Conservation (phyloP, 1,140 invertebrate genomes). For the Zeugodacus cucurbitae region DNA sequence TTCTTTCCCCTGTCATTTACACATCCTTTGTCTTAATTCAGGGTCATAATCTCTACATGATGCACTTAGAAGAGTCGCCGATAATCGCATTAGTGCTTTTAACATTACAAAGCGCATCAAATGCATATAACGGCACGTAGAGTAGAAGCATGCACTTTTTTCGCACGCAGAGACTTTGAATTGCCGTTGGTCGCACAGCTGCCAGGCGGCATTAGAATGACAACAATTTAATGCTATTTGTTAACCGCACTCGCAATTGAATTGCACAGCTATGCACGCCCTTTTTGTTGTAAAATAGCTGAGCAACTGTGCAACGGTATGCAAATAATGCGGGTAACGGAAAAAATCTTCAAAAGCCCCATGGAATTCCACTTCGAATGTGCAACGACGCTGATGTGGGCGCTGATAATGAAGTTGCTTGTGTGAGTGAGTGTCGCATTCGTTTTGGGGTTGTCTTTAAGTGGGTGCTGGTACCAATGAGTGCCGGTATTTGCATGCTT, state of each 20-base stretch:
- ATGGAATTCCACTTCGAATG: background rate
- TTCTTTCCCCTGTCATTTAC: too few relatives aligned
- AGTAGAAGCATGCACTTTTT: background rate
- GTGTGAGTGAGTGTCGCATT: background rate
- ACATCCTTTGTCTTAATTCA: too few relatives aligned
- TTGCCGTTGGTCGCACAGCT: background rate
- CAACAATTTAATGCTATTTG: conserved; percentile 19
- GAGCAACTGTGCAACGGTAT: background rate
- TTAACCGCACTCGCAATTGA: conserved; percentile 10
- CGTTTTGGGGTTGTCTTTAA: background rate
- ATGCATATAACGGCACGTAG: too few relatives aligned
- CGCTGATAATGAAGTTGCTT: background rate
- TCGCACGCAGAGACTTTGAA: background rate
- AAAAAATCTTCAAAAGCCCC: background rate
- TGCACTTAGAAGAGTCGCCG: too few relatives aligned
- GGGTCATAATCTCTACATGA: too few relatives aligned
- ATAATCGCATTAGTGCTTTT: background rate
- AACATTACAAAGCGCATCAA: background rate
- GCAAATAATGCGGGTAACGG: background rate
- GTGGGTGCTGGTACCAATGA: background rate
- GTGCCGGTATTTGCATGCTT: background rate
- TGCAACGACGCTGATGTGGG: background rate
- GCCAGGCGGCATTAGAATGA: background rate
- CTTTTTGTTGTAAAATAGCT: conserved; percentile 39
- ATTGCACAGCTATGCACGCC: conserved; percentile 44